Percentiles rank a stretch among this genome's conserved stretches.
Conservation (phyloP, 2,888 invertebrate species). For the Eilema depressum region DNA sequence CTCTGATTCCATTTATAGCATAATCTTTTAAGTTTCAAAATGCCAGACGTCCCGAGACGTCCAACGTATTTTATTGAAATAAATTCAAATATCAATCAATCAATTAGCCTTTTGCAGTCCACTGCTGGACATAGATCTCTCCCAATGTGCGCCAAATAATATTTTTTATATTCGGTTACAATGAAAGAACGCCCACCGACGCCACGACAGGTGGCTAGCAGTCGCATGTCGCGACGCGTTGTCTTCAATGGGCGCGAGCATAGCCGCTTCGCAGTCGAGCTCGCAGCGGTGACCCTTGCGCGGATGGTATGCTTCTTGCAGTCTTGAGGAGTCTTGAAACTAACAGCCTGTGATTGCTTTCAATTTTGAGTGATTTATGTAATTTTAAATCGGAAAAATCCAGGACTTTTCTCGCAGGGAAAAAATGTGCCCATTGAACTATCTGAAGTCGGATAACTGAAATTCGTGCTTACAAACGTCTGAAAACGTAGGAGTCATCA, state of each 20-base stretch:
- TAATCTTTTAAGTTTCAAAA: too few relatives aligned
- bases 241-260: constrained; percentile 62
- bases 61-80: neutral
- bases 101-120: too few relatives aligned
- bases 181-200: constrained; percentile 49
- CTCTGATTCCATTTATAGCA: too few relatives aligned
- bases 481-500: too few relatives aligned
- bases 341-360: constrained; percentile 2
- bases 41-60: neutral
- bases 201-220: constrained; percentile 52
- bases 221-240: constrained; percentile 55
- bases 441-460: too few relatives aligned
- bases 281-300: constrained; percentile 68
- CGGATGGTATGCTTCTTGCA: constrained; percentile 69
- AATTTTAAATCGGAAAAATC: too few relatives aligned
- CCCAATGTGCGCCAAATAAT: too few relatives aligned
- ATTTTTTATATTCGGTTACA: constrained; percentile 8
- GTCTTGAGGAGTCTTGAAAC: neutral
- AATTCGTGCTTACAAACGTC: too few relatives aligned
- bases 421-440: too few relatives aligned
- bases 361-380: neutral
- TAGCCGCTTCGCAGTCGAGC: constrained; percentile 64
- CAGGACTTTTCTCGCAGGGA: too few relatives aligned
- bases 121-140: too few relatives aligned
- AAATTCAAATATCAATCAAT: neutral